Base-by-base conservation (phyloP, 2,888 invertebrate genomes). In the Amiota minor region DNA sequence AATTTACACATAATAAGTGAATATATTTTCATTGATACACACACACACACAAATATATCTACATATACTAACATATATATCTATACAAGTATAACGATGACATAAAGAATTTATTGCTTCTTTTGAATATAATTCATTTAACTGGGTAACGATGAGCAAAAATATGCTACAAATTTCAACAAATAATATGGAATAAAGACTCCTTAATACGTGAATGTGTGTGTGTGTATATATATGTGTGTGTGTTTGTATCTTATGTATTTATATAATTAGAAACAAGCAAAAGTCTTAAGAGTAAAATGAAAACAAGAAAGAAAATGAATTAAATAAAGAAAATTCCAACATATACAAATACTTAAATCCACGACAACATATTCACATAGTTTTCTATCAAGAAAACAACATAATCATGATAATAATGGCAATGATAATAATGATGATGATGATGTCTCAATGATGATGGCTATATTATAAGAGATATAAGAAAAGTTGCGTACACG, bases 91-190 rank as follows among this genome's bases (percentile, higher is more conserved):
- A 35, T n/a, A 9, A 35, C 53, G 53, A 55, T 16, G 67, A 56
- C 46, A 70, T 56, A 61, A 82, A 83, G 83, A 79, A 84, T 59
- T 59, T 59, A 59, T 59, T 16, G 59, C 59, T 9, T 59, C 35
- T 59, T 16, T 20, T 59, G 20, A 59, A 12, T 20, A 68, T 68
- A 83, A 84, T 83, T 83, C 83, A 83, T 84, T 84, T 83, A 84
- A 84, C 81, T 84, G 80, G 82, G 2, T 62, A 50, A 71, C 50
- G 71, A 35, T 35, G 78, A 76, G 55, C 67, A 56, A 72, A 59
- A 73, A 70, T 46, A 55, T 78, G 75, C 78, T 76, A 76, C 77
- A 75, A 78, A 83, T 78, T 62, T 74, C 77, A 74, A 74, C 75
- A 35, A 35, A 35, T 35, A 35, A 35, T 6, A 35, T 35, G 35